Percentiles rank a stretch among this genome's conserved stretches.
Conservation (phyloP, 2,888 invertebrate genomes). For the Agrotis ipsilon region DNA sequence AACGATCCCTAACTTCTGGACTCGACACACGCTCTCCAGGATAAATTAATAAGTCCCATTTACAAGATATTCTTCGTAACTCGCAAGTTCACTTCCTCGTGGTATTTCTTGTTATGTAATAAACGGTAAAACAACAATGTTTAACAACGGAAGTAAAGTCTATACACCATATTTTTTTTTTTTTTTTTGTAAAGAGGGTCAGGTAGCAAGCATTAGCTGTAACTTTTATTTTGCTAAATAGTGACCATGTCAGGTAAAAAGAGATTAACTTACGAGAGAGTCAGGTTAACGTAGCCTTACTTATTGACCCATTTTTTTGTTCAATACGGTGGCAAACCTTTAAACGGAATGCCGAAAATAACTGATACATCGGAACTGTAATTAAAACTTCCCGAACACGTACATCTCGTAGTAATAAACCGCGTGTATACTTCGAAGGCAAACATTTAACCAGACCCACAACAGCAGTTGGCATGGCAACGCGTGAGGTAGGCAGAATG, state of each 20-base stretch:
- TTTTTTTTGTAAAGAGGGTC: neutral
- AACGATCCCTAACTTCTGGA: neutral
- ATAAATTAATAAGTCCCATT: conserved; percentile 1
- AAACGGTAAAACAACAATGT: neutral
- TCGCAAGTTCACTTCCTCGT: conserved; percentile 24
- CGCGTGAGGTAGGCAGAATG: conserved; percentile 46
- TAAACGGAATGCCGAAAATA: neutral
- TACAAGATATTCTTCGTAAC: conserved; percentile 17
- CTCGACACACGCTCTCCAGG: neutral
- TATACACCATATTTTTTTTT: neutral
- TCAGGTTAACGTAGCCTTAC: neutral
- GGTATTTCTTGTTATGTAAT: neutral
- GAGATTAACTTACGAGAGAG: too few species aligned
- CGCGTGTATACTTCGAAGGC: conserved; percentile 10
- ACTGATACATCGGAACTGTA: neutral
- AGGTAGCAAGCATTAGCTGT: neutral
- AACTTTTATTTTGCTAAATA: too few species aligned
- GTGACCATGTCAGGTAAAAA: too few species aligned
- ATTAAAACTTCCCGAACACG: neutral
- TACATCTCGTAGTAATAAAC: conserved; percentile 11
- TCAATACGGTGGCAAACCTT: neutral
- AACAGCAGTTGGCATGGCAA: conserved; percentile 43
- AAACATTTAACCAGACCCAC: conserved; percentile 31
- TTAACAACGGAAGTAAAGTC: neutral
- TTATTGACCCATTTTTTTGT: neutral